Conservation (phyloP, 2,888 invertebrate species). For the Bedellia somnulentella region DNA sequence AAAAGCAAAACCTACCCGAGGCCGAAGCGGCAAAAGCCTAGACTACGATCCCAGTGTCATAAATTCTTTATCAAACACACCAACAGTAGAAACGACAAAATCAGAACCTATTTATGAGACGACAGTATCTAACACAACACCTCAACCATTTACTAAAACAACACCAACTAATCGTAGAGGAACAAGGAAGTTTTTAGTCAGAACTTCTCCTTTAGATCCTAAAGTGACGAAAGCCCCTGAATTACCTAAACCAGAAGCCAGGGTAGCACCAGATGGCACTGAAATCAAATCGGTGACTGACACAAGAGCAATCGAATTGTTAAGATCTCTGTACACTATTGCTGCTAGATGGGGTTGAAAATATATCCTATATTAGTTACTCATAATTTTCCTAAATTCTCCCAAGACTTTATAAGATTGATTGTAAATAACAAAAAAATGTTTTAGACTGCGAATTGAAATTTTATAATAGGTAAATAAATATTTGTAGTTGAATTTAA, state of each 20-base stretch:
- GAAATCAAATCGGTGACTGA: constrained; percentile 63
- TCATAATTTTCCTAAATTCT: not conserved
- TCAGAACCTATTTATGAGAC: constrained; percentile 22
- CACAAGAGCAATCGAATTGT: constrained; percentile 76
- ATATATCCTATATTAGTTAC: not conserved
- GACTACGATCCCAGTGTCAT: constrained; percentile 35
- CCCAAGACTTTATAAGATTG: too few species aligned
- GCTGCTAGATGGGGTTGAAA: constrained; percentile 76
- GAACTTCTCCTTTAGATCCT: constrained; percentile 23
- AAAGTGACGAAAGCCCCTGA: constrained; percentile 26
- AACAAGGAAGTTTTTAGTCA: constrained; percentile 29
- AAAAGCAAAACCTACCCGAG: constrained; percentile 19
- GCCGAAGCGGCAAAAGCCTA: constrained; percentile 32
- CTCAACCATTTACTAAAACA: constrained; percentile 17
- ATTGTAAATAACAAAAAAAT: too few species aligned
- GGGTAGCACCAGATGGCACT: constrained; percentile 20
- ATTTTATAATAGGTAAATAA: too few species aligned
- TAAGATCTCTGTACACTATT: constrained; percentile 81
- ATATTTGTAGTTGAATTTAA: too few species aligned
- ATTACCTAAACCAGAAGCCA: constrained; percentile 38
- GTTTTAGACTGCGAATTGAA: too few species aligned
- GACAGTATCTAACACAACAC: constrained; percentile 25
- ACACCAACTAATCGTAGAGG: constrained; percentile 31
- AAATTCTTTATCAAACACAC: constrained; percentile 37
- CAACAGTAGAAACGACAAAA: constrained; percentile 24